These are phyloP conservation scores for Alca torda DNA, from an alignment of 2,797 vertebrate genomes.

Conservation along the genomic window DNA sequence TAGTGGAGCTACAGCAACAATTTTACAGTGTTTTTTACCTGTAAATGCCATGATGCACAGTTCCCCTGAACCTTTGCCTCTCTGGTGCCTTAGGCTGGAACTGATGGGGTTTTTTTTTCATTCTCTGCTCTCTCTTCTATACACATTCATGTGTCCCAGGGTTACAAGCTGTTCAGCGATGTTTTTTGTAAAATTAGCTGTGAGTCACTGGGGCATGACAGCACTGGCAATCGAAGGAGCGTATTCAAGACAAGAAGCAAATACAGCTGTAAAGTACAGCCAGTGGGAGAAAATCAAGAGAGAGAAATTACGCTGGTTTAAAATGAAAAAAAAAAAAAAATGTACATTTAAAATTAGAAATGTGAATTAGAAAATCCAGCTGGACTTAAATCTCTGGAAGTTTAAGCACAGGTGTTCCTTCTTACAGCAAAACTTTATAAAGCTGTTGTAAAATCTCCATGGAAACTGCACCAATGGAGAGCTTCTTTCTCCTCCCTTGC, in stretches of 20 bases:
- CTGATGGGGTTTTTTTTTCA: fast-evolving
- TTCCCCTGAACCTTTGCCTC: background rate
- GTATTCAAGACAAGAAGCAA: conserved; percentile 5
- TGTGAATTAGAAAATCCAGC: conserved; percentile 18
- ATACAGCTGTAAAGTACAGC: background rate
- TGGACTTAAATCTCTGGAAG: background rate
- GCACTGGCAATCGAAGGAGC: background rate
- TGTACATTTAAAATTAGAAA: background rate
- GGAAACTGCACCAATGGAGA: fast-evolving
- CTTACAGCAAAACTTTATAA: background rate
- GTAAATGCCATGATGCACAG: background rate
- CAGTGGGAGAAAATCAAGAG: background rate
- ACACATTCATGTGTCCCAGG: background rate
- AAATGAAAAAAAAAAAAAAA: background rate
- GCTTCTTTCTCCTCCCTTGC: background rate
- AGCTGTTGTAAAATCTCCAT: background rate
- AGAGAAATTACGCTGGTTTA: background rate
- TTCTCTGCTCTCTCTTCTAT: background rate
- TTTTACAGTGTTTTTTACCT: background rate
- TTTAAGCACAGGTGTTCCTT: background rate
- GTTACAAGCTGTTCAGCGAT: background rate
- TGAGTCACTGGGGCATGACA: conserved; percentile 23
- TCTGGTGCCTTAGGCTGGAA: background rate
- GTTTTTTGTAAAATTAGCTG: conserved; percentile 11
- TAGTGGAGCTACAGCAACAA: background rate